Conservation (phyloP, 2,113 vertebrate genomes). For the Silurus asotus region DNA sequence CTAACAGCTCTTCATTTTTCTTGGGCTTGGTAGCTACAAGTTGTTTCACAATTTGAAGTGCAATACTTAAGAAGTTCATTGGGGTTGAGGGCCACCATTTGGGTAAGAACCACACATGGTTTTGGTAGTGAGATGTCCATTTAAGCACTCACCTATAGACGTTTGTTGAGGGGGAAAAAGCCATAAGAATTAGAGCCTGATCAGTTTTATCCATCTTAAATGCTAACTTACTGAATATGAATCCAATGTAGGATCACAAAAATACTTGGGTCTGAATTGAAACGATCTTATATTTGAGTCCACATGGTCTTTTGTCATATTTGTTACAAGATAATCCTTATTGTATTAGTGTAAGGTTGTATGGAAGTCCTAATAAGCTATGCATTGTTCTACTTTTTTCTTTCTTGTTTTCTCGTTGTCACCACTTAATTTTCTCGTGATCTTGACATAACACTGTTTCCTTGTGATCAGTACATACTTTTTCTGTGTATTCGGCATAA, state of each 20-base stretch:
- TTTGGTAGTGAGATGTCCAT: neutral
- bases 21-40: neutral
- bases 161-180: neutral
- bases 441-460: too few relatives aligned
- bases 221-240: neutral
- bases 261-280: neutral
- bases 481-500: too few relatives aligned
- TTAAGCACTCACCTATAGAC: too few relatives aligned
- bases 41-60: neutral
- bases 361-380: too few relatives aligned
- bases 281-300: neutral
- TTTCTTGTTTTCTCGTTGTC: too few relatives aligned
- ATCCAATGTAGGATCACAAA: neutral
- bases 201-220: neutral
- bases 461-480: too few relatives aligned
- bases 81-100: neutral
- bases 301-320: neutral
- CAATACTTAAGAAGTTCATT: neutral
- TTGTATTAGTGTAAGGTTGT: too few relatives aligned
- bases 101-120: neutral
- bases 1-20: neutral
- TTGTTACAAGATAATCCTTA: neutral
- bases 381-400: too few relatives aligned
- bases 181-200: neutral
- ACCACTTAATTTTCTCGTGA: too few relatives aligned